Evolutionary conservation across 2,797 vertebrate genomes (phyloP), one percentile per base, ranked within the genome.

Genomic region (Lutjanus campechanus): DNA sequence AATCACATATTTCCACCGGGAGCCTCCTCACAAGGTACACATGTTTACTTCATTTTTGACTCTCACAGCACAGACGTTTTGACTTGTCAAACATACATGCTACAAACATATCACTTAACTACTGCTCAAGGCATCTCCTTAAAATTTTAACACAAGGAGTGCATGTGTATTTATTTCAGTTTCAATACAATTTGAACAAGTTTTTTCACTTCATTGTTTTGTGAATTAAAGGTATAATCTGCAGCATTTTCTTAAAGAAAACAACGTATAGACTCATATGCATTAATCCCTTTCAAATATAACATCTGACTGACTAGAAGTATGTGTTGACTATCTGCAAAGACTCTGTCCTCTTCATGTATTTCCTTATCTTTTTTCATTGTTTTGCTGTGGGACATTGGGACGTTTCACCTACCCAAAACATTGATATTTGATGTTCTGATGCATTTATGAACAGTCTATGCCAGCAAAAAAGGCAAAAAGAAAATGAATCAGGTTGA

Each of bases 1-100:
- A 90, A 93, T 98, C 73, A 99, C 97, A 0, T 99, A 99, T 92
- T 98, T 99, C 92, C 95, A 96, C 84, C 95, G 94, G 69, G 97
- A 99, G 43, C 98, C 98, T 78, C 97, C 97, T 61, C 96, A 98
- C 79, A 98, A 97, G 96, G 98, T 97, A 43, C 59, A 62, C 15
- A n/a, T n/a, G 3, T 43, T 53, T 7, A 59, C 1, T 6, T 61
- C 5, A 25, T 56, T 1, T 58, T 3, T 29, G 10, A 44, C 15
- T 50, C 44, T 64, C 8, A 15, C 22, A 12, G 40, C 29, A 36
- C 8, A 13, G 11, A 68, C 1, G 4, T 63, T 5, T 74, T 46
- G 8, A 53, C 1, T 11, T 56, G 16, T 55, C 13, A 58, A 22
- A 25, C 15, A 64, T 36, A 36, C 29, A 36, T 36, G 5, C 29